Conservation (phyloP, 2,113 vertebrate genomes). For the Osmerus eperlanus region DNA sequence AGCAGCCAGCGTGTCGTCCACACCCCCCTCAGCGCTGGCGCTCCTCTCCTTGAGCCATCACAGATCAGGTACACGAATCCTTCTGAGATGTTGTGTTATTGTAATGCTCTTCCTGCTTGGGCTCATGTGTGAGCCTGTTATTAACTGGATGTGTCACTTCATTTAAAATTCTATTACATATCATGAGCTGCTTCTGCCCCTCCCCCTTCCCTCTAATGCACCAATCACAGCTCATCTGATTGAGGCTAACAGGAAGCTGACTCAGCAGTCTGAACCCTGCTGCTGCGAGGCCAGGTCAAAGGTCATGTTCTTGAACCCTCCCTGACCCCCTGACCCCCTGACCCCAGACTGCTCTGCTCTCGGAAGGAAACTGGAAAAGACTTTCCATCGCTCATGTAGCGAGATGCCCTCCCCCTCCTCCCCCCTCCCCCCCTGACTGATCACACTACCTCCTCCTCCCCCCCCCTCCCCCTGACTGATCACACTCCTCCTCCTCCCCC, state of each 20-base stretch:
- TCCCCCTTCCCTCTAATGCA: neutral
- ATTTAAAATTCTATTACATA: neutral
- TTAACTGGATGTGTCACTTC: neutral
- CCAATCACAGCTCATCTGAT: neutral
- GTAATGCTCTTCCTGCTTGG: too few relatives aligned
- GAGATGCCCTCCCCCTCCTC: conserved; percentile 19
- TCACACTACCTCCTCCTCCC: conserved; percentile 8
- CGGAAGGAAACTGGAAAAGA: conserved; percentile 39
- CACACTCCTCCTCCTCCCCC: neutral
- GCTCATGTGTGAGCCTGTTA: neutral
- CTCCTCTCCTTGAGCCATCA: too few relatives aligned
- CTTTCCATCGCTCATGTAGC: conserved; percentile 44
- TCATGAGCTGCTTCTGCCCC: neutral
- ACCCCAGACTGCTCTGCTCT: conserved; percentile 44
- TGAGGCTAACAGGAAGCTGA: too few relatives aligned
- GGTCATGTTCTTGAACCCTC: conserved; percentile 70
- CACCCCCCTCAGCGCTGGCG: too few relatives aligned
- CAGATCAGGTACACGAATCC: too few relatives aligned
- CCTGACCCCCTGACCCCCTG: conserved; percentile 51
- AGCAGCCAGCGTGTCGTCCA: too few relatives aligned
- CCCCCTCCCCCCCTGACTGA: conserved; percentile 2
- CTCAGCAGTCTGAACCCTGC: conserved; percentile 11
- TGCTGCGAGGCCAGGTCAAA: conserved; percentile 44
- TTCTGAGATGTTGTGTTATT: too few relatives aligned
- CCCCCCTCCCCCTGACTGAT: neutral